Evolutionary conservation across 2,797 vertebrate species (phyloP), one percentile per base, ranked within the genome.

Genomic region (Tamandua tetradactyla): DNA sequence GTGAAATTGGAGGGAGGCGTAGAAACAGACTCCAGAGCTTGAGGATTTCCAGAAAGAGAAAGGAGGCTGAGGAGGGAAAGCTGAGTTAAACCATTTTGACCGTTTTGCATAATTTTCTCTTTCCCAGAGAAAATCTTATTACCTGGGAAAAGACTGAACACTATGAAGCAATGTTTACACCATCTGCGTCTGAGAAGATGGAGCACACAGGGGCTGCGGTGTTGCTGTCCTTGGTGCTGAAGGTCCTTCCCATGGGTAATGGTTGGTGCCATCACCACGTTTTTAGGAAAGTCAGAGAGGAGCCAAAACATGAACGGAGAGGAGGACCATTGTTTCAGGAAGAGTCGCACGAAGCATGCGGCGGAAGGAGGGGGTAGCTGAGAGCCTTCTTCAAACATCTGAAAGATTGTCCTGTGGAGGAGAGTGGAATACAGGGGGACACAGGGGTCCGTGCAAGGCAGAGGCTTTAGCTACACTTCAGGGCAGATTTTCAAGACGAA

Each of bases 151-250:
- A 87, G 17, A 17, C 7, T 13, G 49, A 42, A 25, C 49, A 47
- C 27, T 22, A 49, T 42, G 17, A 25, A 42, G 61, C 30, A 40
- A 1, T 9, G 5, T 57, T 20, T 47, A 14, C 44, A 37, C 32
- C 52, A 10, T 69, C 22, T 49, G 8, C 59, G 44, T n/a, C 44
- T 49, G 57, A 74, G 59, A 74, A 32, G 74, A 61, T 6, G 49
- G 1, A 7, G 52, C 52, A 30, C 18, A 6, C 11, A 0, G 7
- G 5, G 3, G 52, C 7, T 0, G 6, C 14, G 17, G 12, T 68
- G 44, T 75, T 7, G 2, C 61, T 87, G 42, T 93, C 81, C 15
- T 1, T 89, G 52, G 42, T 76, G 11, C 91, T 75, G 47, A 86
- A 3, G 20, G 52, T 18, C 52, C 18, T 18, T 55, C 10, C 20